Evolutionary conservation across 2,113 vertebrate genomes (phyloP), one percentile per base, ranked within the genome.

Genomic region (Sceloporus undulatus): DNA sequence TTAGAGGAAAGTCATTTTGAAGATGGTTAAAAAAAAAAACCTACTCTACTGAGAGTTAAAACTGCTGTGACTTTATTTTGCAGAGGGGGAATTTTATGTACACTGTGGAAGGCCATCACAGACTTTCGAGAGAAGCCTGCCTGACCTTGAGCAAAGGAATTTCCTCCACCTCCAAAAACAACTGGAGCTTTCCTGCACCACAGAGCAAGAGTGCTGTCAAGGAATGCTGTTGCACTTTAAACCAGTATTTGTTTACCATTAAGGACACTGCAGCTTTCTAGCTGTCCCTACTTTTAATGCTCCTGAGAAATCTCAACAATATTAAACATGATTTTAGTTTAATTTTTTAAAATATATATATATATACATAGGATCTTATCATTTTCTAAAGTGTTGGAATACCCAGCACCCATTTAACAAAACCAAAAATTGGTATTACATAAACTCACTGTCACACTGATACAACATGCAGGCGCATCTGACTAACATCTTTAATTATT

Each of bases 11-110:
- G 59, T 56, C 78, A 29, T 89, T 91, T 88, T 87, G 62, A 79
- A 59, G 34, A 6, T 62, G 2, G 48, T 75, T 9, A 62, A 59
- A 29, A 14, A 29, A 14, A 80, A 38, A 76, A 27, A 5, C 66
- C 2, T 85, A 9, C 70, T 48, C 83, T 21, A 27, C 83, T 90
- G 34, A 82, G 81, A 80, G 4, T 80, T 93, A 79, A 94, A 68
- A 73, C 90, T 82, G 91, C 40, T 92, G 9, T 89, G 85, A 1
- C 90, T 85, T 94, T 90, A 11, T 11, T 66, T 84, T 56, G 75
- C 96, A 99, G 99, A 94, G 99, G 99, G 68, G 99, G 99, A 88
- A 97, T 98, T 94, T 96, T 99, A 73, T 99, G 99, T 94, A 97
- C 97, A 0, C 97, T 99, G 62, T 99, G 99, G 98, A 99, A 98